These are phyloP conservation scores for Leucophora obtusa DNA, from an alignment of 2,888 invertebrate species.

Conservation along the genomic window DNA sequence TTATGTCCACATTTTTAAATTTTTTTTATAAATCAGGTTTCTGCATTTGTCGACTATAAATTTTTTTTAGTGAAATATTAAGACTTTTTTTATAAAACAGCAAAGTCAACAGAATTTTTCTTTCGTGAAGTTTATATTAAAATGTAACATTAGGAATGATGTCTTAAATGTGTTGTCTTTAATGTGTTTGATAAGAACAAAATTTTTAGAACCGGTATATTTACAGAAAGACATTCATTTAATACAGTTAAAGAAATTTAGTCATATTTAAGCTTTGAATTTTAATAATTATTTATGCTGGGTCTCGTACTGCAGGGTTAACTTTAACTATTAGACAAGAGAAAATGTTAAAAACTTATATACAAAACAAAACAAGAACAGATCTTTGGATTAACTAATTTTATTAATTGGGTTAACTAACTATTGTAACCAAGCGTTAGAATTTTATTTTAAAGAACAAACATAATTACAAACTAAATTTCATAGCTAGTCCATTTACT, in stretches of 20 bases:
- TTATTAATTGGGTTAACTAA: no score
- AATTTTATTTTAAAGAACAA: no score
- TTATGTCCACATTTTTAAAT: not conserved
- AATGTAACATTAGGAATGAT: slow-evolving; percentile 33
- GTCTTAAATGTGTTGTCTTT: slow-evolving; percentile 3
- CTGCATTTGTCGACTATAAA: not conserved
- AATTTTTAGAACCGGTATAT: slow-evolving; percentile 45
- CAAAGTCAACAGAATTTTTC: slow-evolving; percentile 10
- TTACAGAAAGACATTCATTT: slow-evolving; percentile 6
- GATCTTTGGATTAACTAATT: no score
- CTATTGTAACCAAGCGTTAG: no score
- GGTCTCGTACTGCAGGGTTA: no score
- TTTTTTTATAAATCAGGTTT: not conserved
- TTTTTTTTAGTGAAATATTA: not conserved
- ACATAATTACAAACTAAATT: no score
- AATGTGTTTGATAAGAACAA: slow-evolving; percentile 46
- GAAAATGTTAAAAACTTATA: no score
- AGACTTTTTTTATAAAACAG: not conserved
- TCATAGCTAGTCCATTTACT: no score
- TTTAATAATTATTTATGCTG: no score
- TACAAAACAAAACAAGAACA: no score
- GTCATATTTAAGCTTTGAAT: no score
- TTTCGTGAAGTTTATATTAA: slow-evolving; percentile 13
- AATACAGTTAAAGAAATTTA: not conserved
- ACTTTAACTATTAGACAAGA: no score